phyloP scores from a whole-genome alignment of 2,113 vertebrate genomes.

The Apodemus sylvaticus region DNA sequence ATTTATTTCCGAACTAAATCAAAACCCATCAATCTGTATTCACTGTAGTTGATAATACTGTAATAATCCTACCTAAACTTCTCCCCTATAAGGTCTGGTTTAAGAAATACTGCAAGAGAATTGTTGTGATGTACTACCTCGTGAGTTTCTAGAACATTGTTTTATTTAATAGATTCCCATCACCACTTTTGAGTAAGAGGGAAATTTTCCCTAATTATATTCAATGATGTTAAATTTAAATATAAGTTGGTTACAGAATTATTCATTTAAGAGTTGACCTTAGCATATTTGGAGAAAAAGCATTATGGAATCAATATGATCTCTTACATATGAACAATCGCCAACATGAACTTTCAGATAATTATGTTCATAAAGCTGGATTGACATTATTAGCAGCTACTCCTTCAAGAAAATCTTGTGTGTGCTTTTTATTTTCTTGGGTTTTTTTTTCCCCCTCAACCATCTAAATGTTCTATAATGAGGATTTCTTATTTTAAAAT shows the following conservation, averaged over 20 bases:
- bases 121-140: conserved; percentile 24
- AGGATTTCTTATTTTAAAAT: conserved; percentile 51
- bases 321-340: background rate
- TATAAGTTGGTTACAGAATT: conserved; percentile 1
- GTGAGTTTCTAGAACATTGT: conserved; percentile 16
- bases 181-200: conserved; percentile 51
- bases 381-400: background rate
- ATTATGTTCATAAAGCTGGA: background rate
- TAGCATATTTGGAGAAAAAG: background rate
- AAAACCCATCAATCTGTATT: conserved; percentile 55
- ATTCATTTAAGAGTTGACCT: background rate
- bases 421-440: background rate
- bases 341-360: background rate
- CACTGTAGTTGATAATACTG: conserved; percentile 52
- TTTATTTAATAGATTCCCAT: conserved; percentile 1
- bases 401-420: background rate
- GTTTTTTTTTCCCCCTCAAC: background rate
- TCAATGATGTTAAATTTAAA: conserved; percentile 28
- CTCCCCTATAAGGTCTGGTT: background rate
- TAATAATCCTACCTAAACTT: conserved; percentile 11
- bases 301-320: conserved; percentile 8
- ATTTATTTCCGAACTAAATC: conserved; percentile 63
- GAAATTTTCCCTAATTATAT: conserved; percentile 45
- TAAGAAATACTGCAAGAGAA: conserved; percentile 41
- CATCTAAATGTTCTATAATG: background rate